Conservation (phyloP, 2,113 vertebrate genomes). For the Chlamydotis undulata region DNA sequence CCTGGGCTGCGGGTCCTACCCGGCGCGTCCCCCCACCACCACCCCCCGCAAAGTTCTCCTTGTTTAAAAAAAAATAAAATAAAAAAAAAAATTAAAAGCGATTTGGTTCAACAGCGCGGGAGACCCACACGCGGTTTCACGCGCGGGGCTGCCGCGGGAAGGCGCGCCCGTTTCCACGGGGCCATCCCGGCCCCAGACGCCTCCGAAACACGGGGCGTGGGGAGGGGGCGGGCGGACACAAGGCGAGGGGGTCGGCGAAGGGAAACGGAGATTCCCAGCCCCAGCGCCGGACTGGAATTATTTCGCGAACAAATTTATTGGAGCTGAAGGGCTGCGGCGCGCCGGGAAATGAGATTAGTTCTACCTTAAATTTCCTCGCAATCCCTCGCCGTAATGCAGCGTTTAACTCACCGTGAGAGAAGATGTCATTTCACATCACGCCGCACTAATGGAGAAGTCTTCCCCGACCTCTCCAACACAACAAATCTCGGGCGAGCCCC, state of each 20-base stretch:
- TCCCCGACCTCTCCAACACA: constrained; percentile 57
- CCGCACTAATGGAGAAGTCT: constrained; percentile 71
- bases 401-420: constrained; percentile 84
- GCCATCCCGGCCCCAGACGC: too few species aligned
- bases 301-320: constrained; percentile 32
- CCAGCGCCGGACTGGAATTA: background rate
- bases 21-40: too few species aligned
- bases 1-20: too few species aligned
- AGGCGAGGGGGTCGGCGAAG: too few species aligned
- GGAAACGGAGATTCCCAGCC: background rate
- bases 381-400: constrained; percentile 79
- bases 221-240: too few species aligned
- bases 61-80: too few species aligned
- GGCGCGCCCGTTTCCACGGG: too few species aligned
- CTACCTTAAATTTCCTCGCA: constrained; percentile 79
- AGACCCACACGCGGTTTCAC: too few species aligned
- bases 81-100: too few species aligned
- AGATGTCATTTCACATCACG: constrained; percentile 80
- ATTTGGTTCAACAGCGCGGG: too few species aligned
- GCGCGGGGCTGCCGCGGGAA: too few species aligned
- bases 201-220: too few species aligned
- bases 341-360: constrained; percentile 87
- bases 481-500: constrained; percentile 37
- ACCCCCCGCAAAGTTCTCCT: background rate
- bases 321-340: background rate